These are phyloP conservation scores for Sebastes variabilis DNA, from an alignment of 2,797 vertebrate species.

Conservation along the genomic window DNA sequence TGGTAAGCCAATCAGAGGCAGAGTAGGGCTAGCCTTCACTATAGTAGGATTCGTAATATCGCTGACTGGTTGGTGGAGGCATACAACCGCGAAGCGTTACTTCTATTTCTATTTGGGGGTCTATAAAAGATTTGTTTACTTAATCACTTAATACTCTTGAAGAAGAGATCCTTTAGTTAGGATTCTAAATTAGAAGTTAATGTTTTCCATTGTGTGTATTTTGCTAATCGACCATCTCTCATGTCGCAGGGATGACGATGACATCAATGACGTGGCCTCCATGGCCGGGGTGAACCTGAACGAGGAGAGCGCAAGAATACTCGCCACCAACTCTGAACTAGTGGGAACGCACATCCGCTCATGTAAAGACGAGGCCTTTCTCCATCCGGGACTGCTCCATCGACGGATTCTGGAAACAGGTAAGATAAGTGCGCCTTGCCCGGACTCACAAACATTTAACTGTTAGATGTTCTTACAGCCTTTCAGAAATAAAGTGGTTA, in stretches of 20 bases:
- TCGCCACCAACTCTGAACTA: constrained; percentile 88
- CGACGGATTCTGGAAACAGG: constrained; percentile 88
- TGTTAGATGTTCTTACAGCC: neutral
- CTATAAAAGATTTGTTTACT: neutral
- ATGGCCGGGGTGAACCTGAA: constrained; percentile 91
- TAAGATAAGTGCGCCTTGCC: constrained; percentile 43
- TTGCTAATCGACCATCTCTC: neutral
- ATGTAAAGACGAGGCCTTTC: constrained; percentile 91
- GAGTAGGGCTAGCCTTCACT: too few relatives aligned
- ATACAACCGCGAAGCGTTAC: neutral
- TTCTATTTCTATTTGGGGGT: neutral
- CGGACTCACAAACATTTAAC: neutral
- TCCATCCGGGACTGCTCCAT: constrained; percentile 86
- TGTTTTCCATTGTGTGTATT: neutral
- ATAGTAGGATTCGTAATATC: too few relatives aligned
- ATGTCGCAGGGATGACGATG: constrained; percentile 87
- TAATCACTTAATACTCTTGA: neutral
- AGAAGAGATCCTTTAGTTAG: neutral
- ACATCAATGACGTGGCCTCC: constrained; percentile 91
- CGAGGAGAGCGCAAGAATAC: constrained; percentile 89
- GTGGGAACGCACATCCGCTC: constrained; percentile 88
- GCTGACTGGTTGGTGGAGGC: neutral
- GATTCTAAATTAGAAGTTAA: neutral
- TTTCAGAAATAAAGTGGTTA: neutral
- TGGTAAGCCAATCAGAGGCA: too few relatives aligned